Evolutionary conservation across 2,797 vertebrate species (phyloP), one percentile per base, ranked within the genome.

Genomic region (Gymnoscopelus braueri): DNA sequence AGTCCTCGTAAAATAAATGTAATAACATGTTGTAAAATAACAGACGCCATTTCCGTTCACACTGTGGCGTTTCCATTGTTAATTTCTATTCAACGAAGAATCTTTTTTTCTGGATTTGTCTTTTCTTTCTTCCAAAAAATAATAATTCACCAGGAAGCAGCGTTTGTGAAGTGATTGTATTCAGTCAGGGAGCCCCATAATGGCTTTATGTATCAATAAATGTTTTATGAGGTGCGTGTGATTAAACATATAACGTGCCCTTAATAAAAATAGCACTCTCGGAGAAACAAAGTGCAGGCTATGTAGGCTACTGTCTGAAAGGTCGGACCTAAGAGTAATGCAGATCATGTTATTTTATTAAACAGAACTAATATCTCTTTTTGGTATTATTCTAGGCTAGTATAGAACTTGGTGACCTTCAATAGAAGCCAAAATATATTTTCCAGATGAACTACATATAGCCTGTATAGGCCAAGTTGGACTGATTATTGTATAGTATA

Each of bases 121-220:
- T 69, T 85, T 82, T 81, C 74, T 69, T 5, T 32, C 65, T 35
- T 72, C 74, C 74, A 79, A 79, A 70, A 78, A 72, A 57, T 74
- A 59, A 62, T 70, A 55, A 71, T 54, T 26, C 61, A 35, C 32
- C 32, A 35, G 83, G 84, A 89, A 87, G 80, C 65, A 26, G 59
- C 71, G 76, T 85, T 83, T 86, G 87, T 91, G 84, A 89, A 89
- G 85, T 85, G 63, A 87, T 88, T 93, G 92, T 94, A 91, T 95
- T 95, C 72, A 94, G 95, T 95, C 92, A 95, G 95, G 92, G 94
- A 94, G 91, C 90, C 95, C 91, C 94, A 95, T 96, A 94, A 96
- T 95, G 93, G 93, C 94, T 97, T 96, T 96, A 96, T 96, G 96
- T 94, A 95, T 96, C 96, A 96, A 97, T 98, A 97, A 98, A 98